phyloP scores from a whole-genome alignment of 2,797 vertebrate species.

The Anniella stebbinsi region DNA sequence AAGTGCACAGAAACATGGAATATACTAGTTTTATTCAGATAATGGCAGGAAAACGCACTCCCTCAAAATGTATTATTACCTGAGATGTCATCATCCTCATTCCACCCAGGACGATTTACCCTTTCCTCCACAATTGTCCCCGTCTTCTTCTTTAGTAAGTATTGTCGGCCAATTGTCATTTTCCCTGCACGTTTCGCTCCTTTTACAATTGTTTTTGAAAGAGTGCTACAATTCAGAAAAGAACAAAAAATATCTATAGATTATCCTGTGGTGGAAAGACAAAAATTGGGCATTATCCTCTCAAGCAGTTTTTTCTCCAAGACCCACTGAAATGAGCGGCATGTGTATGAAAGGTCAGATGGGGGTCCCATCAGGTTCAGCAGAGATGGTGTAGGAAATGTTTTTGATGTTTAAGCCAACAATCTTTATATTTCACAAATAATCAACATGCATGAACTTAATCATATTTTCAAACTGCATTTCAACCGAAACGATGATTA shows the following conservation, averaged over 20 bases:
- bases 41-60: background rate
- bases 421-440: background rate
- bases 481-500: background rate
- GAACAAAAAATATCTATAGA: constrained; percentile 45
- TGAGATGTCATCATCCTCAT: constrained; percentile 96
- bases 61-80: constrained; percentile 76
- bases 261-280: background rate
- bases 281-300: background rate
- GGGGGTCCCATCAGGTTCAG: background rate
- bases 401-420: background rate
- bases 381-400: background rate
- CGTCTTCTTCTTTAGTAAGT: constrained; percentile 89
- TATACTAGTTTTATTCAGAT: background rate
- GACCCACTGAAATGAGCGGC: background rate
- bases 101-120: constrained; percentile 88
- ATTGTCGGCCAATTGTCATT: constrained; percentile 97
- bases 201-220: constrained; percentile 97
- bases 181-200: constrained; percentile 95
- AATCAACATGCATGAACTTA: background rate
- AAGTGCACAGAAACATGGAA: background rate
- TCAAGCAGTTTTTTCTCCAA: background rate
- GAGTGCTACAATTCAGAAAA: constrained; percentile 83
- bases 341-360: background rate
- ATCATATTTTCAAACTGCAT: background rate
- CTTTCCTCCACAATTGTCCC: constrained; percentile 86